These are phyloP conservation scores for Rosalia funebris DNA, from an alignment of 2,888 invertebrate species.

Conservation along the genomic window DNA sequence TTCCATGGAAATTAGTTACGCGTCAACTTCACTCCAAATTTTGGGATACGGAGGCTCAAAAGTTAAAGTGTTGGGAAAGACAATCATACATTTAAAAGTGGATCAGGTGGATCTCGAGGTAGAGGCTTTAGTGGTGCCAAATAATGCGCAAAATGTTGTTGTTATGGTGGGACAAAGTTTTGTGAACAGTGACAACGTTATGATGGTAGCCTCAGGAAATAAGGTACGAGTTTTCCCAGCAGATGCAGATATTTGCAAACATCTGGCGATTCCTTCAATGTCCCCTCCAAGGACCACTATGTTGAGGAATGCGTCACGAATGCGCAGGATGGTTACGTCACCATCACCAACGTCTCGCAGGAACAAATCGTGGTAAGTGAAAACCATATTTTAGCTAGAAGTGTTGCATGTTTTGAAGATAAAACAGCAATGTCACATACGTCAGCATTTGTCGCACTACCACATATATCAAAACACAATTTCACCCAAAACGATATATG, in stretches of 20 bases:
- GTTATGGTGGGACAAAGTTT: not conserved
- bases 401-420: not conserved
- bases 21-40: not conserved
- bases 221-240: not conserved
- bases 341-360: not conserved
- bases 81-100: not conserved
- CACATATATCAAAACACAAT: not conserved
- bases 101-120: not conserved
- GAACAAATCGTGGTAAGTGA: not conserved
- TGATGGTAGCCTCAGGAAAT: not conserved
- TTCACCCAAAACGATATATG: not conserved
- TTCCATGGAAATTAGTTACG: not conserved
- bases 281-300: not conserved
- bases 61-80: not conserved
- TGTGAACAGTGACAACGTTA: not conserved
- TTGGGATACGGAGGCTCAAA: not conserved
- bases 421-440: not conserved
- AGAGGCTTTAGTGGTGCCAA: not conserved
- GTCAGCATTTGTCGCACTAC: not conserved
- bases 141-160: not conserved
- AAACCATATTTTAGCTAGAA: not conserved
- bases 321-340: not conserved
- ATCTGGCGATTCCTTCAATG: not conserved
- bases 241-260: not conserved
- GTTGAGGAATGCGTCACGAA: not conserved